These are phyloP conservation scores for Apodemus agrarius DNA, from an alignment of 2,797 vertebrate species.

Conservation along the genomic window DNA sequence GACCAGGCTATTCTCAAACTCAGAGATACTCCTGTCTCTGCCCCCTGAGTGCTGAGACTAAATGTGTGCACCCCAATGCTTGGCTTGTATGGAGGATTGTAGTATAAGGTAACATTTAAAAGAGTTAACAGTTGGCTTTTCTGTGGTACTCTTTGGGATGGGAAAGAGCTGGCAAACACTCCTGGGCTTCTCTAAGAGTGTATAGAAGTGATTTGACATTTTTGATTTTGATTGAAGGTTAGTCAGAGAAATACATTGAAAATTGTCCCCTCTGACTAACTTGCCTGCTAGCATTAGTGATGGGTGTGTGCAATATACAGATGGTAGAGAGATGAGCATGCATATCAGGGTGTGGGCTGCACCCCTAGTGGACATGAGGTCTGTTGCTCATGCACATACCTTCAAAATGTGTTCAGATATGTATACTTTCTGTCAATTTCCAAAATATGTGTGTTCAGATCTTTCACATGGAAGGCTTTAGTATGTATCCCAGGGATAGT, in stretches of 20 bases:
- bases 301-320: not conserved
- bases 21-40: not conserved
- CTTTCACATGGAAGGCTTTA: not conserved
- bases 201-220: not conserved
- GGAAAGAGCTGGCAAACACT: not conserved
- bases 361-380: not conserved
- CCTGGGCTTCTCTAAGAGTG: not conserved
- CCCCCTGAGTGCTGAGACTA: not conserved
- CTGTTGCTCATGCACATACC: too few species aligned
- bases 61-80: not conserved
- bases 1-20: not conserved
- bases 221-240: not conserved
- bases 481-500: not conserved
- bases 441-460: not conserved
- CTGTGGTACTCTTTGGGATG: not conserved
- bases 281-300: not conserved
- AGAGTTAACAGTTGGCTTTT: not conserved
- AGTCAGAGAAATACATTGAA: not conserved
- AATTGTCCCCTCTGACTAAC: not conserved
- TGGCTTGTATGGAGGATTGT: not conserved
- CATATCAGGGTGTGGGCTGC: not conserved
- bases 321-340: too few species aligned
- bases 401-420: not conserved
- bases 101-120: not conserved
- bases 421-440: not conserved